Base-by-base conservation (phyloP, 2,797 vertebrate genomes). In the Ptychadena robeensis region DNA sequence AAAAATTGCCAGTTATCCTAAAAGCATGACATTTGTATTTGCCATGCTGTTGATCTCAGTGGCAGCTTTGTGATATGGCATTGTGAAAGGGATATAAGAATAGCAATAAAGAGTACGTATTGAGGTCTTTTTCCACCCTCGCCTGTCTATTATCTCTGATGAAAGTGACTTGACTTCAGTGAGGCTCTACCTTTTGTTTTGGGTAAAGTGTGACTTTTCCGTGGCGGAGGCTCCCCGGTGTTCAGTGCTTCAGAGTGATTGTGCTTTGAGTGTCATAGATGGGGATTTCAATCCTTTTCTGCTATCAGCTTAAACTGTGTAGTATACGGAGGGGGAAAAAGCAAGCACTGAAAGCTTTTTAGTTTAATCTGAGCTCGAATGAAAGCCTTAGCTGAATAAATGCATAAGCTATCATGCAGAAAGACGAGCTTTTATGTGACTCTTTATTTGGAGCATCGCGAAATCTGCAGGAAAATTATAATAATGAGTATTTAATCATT, bases 371-470 rank as follows among this genome's bases (percentile, higher is more conserved):
- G 72, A 80, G 71, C 10, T 28, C 15, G 71, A 73, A 85, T 63
- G 37, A 84, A 84, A 66, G 82, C 18, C 70, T 79, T 69, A 71
- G 71, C 82, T 84, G 82, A 69, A 85, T 85, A 80, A 85, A 80
- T 75, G 64, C 77, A 30, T 80, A 48, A 37, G 30, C 64, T 75
- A 66, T 83, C 75, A 67, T 28, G 63, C 38, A 48, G 69, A 70
- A 74, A 85, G 82, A 61, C 63, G 40, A 69, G 77, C 48, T 68
- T 79, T 80, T 63, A 79, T 79, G 61, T 63, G 32, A 40, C 66
- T 68, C 73, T 77, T 64, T 77, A 77, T 64, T 82, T 82, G 37
- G 61, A 81, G 71, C 57, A 73, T 81, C 79, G 59, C 22, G 35
- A 57, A 65, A 69, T 64, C 61, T 73, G 48, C 48, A 84, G 37